Evolutionary conservation across 2,797 vertebrate species (phyloP).

Genomic region (Taeniopygia guttata): DNA sequence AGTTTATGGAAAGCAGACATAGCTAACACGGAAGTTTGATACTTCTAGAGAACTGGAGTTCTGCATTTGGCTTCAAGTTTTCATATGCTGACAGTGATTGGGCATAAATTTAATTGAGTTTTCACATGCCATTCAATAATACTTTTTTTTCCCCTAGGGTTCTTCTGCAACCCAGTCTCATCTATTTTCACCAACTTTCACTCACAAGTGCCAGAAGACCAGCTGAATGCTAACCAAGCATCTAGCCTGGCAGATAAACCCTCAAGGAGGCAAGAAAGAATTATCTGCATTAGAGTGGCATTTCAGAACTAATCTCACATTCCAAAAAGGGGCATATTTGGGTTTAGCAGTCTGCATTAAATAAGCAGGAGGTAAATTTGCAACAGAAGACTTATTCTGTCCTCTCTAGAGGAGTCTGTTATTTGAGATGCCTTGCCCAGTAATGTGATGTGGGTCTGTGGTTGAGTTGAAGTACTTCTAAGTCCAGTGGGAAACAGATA

Average conservation of each 20-base stretch:
- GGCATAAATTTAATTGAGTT: constrained; percentile 61
- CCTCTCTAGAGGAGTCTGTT: constrained; percentile 48
- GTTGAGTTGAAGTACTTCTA: constrained; percentile 47
- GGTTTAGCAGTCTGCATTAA: constrained; percentile 69
- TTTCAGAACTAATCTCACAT: constrained; percentile 73
- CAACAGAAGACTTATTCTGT: constrained; percentile 57
- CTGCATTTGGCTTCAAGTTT: neutral
- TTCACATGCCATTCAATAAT: constrained; percentile 49
- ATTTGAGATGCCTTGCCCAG: constrained; percentile 54
- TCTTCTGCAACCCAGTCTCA: constrained; percentile 51
- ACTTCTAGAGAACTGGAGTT: neutral
- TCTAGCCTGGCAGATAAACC: constrained; percentile 67
- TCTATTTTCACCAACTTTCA: constrained; percentile 69
- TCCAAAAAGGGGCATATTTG: constrained; percentile 64
- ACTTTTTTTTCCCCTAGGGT: constrained; percentile 36
- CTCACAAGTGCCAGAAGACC: constrained; percentile 57
- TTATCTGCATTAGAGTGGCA: constrained; percentile 68
- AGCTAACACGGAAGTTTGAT: neutral
- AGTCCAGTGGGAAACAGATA: constrained; percentile 60
- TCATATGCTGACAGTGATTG: constrained; percentile 1
- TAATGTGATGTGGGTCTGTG: constrained; percentile 38
- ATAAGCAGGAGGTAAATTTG: constrained; percentile 71
- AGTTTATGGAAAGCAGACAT: neutral
- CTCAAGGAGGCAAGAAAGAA: constrained; percentile 62
- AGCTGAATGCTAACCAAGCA: constrained; percentile 67